Evolutionary conservation across 2,797 vertebrate species (phyloP).

Genomic region (Cryptoprocta ferox): DNA sequence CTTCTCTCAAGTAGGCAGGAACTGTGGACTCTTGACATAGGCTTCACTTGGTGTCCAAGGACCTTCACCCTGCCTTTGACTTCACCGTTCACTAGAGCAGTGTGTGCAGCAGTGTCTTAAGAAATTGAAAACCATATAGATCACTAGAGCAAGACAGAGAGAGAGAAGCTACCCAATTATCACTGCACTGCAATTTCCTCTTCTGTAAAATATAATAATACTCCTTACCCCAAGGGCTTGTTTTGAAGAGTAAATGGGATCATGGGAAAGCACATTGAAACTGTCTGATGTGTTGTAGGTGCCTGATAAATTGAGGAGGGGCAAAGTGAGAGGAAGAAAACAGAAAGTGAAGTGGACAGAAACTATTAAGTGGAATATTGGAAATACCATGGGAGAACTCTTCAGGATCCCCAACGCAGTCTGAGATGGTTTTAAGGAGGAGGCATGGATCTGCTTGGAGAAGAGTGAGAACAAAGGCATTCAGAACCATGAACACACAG

Average conservation of each 20-base stretch:
- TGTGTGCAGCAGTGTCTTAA: background rate
- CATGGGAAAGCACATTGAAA: background rate
- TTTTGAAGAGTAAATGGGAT: background rate
- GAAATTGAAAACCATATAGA: background rate
- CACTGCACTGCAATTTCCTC: background rate
- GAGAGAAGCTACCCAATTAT: background rate
- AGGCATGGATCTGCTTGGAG: background rate
- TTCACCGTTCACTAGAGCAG: background rate
- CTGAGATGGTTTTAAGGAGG: background rate
- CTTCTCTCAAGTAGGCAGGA: background rate
- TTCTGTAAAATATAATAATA: background rate
- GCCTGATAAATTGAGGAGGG: background rate
- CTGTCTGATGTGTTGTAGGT: background rate
- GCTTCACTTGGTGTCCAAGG: background rate
- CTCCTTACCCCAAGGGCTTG: background rate
- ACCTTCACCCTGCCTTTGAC: background rate
- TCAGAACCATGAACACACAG: accelerated
- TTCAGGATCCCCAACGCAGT: background rate
- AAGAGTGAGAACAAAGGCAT: background rate
- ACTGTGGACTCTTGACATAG: no score
- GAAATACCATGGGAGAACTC: background rate
- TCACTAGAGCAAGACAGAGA: background rate
- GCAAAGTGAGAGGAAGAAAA: background rate
- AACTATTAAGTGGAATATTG: background rate
- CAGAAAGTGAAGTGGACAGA: background rate